Evolutionary conservation across 1,140 invertebrate genomes (phyloP).

Genomic region (Pararge aegeria): DNA sequence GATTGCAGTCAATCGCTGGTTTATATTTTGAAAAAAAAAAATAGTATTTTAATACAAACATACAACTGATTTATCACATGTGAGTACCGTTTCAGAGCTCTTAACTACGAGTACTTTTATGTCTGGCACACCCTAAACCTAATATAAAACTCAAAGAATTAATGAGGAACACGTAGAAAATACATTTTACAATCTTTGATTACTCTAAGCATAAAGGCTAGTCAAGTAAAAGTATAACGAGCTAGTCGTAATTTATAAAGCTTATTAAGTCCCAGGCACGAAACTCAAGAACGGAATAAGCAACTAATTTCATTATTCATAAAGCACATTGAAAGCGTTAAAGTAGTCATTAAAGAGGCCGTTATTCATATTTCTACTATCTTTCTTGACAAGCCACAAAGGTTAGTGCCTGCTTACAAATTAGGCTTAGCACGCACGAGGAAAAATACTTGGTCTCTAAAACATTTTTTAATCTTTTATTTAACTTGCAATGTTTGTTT

Average conservation of each 20-base stretch:
- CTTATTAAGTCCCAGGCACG: slow-evolving; percentile 71
- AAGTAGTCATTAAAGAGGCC: slow-evolving; percentile 71
- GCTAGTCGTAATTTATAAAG: slow-evolving; percentile 60
- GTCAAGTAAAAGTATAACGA: slow-evolving; percentile 52
- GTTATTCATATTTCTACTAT: slow-evolving; percentile 74
- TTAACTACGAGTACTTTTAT: no score
- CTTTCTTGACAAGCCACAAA: slow-evolving; percentile 56
- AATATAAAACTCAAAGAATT: slow-evolving; percentile 1
- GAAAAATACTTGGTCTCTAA: neutral
- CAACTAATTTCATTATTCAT: slow-evolving; percentile 79
- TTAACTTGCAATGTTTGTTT: no score
- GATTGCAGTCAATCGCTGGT: no score
- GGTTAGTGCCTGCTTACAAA: slow-evolving; percentile 58
- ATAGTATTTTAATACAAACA: no score
- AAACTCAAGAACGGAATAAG: slow-evolving; percentile 75
- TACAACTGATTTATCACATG: no score
- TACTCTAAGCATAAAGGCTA: slow-evolving; percentile 45
- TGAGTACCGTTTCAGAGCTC: neutral
- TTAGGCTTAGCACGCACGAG: slow-evolving; percentile 31
- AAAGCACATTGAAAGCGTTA: slow-evolving; percentile 78
- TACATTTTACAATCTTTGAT: slow-evolving; percentile 44
- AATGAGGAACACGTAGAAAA: slow-evolving; percentile 13
- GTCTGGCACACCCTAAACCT: neutral
- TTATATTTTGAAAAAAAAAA: no score
- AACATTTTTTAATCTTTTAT: neutral